These are phyloP conservation scores for Trididemnum nubilum DNA, from an alignment of 23 tunicate genomes.

Conservation along the genomic window DNA sequence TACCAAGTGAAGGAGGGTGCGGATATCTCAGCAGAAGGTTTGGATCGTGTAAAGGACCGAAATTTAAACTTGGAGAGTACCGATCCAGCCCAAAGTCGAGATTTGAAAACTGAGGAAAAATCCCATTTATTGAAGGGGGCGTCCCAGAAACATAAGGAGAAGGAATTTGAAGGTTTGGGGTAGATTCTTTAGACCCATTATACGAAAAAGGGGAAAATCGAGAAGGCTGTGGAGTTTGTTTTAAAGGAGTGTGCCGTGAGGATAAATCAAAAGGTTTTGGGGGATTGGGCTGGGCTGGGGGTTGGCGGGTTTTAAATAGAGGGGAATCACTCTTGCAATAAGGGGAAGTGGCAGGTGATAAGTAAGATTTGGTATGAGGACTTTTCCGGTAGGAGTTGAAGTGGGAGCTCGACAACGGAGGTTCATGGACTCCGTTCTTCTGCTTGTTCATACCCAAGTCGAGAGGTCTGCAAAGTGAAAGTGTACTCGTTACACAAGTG, in stretches of 20 bases:
- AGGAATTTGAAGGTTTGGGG: slow-evolving; percentile 10
- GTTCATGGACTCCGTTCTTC: neutral
- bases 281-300: neutral
- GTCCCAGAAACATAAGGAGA: neutral
- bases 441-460: neutral
- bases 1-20: slow-evolving; percentile 8
- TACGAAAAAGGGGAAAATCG: neutral
- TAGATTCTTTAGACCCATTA: neutral
- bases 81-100: neutral
- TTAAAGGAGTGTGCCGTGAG: neutral
- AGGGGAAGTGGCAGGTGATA: slow-evolving; percentile 7
- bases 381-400: slow-evolving; percentile 6
- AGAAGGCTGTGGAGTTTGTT: neutral
- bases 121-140: neutral
- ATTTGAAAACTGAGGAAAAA: neutral
- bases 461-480: neutral
- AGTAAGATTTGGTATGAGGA: neutral
- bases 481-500: too few relatives aligned
- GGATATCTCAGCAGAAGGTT: neutral
- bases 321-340: neutral
- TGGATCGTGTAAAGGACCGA: neutral
- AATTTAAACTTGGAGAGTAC: neutral
- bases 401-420: neutral
- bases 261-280: neutral
- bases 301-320: neutral